A percentile compares a stretch with the other conserved stretches of the same genome.
These are phyloP conservation scores for Shargacucullia verbasci DNA, from an alignment of 2,888 invertebrate genomes.

Conservation along the genomic window DNA sequence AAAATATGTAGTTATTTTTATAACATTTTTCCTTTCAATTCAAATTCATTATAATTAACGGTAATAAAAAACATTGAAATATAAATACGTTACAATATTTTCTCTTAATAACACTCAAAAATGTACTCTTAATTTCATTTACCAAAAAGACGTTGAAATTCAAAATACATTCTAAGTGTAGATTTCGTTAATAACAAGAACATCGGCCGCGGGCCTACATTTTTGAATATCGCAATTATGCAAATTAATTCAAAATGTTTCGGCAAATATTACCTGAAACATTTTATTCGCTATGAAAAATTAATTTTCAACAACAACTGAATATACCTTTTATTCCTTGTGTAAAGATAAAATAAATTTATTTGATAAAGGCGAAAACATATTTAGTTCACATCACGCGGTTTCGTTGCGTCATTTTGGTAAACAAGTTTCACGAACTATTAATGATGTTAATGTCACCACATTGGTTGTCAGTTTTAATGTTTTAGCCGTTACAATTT, in stretches of 20 bases:
- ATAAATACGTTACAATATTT: background rate
- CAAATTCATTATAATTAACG: too few relatives aligned
- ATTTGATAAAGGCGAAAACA: constrained; percentile 9
- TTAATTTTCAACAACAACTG: constrained; percentile 3
- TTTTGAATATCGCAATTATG: constrained; percentile 28
- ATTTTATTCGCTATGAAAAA: constrained; percentile 18
- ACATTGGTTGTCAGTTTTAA: constrained; percentile 3
- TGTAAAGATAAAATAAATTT: constrained; percentile 9
- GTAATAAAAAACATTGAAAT: background rate
- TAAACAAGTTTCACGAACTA: too few relatives aligned
- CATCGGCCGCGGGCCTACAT: constrained; percentile 12
- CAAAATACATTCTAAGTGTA: constrained; percentile 10
- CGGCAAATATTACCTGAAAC: constrained; percentile 6
- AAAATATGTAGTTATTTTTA: too few relatives aligned
- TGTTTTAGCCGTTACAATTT: constrained; percentile 9
- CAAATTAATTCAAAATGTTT: constrained; percentile 26
- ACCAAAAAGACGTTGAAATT: too few relatives aligned
- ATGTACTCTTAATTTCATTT: too few relatives aligned
- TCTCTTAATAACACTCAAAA: too few relatives aligned
- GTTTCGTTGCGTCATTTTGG: constrained; percentile 1
- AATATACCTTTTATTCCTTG: constrained; percentile 8
- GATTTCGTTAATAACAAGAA: constrained; percentile 16
- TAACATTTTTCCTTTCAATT: too few relatives aligned
- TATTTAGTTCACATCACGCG: constrained; percentile 14
- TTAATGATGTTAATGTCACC: constrained; percentile 9